Evolutionary conservation across 2,888 invertebrate species (phyloP).

Genomic region (Diaphora mendica): DNA sequence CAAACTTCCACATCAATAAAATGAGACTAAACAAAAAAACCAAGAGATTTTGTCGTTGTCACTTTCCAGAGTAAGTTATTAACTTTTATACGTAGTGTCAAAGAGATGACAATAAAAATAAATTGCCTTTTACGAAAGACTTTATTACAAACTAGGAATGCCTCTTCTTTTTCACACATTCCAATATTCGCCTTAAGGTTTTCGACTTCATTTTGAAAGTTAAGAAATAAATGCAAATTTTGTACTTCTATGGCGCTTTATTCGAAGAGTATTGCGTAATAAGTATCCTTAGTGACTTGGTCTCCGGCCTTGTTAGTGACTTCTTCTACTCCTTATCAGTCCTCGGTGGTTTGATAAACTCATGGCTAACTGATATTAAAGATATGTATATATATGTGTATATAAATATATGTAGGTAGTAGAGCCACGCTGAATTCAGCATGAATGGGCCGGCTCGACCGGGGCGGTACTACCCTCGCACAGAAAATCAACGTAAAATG

Average conservation of each 20-base stretch:
- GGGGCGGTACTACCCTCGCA: too few relatives aligned
- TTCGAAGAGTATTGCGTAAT: background rate
- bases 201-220: background rate
- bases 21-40: constrained; percentile 16
- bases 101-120: constrained; percentile 51
- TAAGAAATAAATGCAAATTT: background rate
- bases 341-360: background rate
- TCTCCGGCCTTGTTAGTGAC: background rate
- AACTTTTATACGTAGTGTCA: constrained; percentile 53
- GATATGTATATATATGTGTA: too few relatives aligned
- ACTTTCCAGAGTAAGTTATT: constrained; percentile 40
- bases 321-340: background rate
- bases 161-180: constrained; percentile 32
- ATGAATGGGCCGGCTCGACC: too few relatives aligned
- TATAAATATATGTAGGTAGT: too few relatives aligned
- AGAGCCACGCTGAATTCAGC: too few relatives aligned
- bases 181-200: constrained; percentile 17
- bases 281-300: background rate
- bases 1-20: constrained; percentile 4
- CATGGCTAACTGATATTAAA: background rate
- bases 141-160: constrained; percentile 39
- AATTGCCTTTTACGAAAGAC: constrained; percentile 50
- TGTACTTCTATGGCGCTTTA: background rate
- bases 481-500: too few relatives aligned
- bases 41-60: constrained; percentile 33